A percentile compares a stretch with the other conserved stretches of the same genome.
Evolutionary conservation across 2,888 invertebrate species (phyloP).

Genomic region (Ernsta delagoae): DNA sequence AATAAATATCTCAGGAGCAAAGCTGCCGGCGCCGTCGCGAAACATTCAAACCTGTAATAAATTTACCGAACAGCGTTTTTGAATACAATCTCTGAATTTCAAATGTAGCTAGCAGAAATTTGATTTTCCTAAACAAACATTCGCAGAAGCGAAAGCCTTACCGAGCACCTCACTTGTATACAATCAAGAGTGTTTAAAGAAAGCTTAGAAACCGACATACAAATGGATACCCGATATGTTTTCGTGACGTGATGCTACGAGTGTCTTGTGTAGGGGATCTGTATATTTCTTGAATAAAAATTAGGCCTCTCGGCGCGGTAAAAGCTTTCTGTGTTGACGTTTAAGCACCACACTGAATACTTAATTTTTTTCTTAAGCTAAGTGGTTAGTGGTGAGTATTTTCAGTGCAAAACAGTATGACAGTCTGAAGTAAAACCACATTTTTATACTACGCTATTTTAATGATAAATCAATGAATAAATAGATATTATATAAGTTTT

Average conservation of each 20-base stretch:
- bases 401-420: no score
- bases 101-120: constrained; percentile 32
- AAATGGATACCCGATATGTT: constrained; percentile 23
- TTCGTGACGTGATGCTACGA: constrained; percentile 18
- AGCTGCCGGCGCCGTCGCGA: constrained; percentile 10
- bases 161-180: constrained; percentile 21
- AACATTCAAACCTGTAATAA: constrained; percentile 31
- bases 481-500: no score
- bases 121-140: constrained; percentile 30
- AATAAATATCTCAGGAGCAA: constrained; percentile 21
- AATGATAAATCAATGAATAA: no score
- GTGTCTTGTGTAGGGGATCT: not conserved
- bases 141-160: constrained; percentile 10
- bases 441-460: no score
- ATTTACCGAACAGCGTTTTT: constrained; percentile 24
- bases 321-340: not conserved
- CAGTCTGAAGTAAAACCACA: no score
- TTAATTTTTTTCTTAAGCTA: no score
- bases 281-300: constrained; percentile 4
- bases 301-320: not conserved
- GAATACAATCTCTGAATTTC: constrained; percentile 29
- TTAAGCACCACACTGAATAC: no score
- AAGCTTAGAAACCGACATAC: constrained; percentile 7
- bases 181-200: constrained; percentile 24
- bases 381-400: no score